Conservation (phyloP, 2,888 invertebrate species). For the Harpalus rubripes region DNA sequence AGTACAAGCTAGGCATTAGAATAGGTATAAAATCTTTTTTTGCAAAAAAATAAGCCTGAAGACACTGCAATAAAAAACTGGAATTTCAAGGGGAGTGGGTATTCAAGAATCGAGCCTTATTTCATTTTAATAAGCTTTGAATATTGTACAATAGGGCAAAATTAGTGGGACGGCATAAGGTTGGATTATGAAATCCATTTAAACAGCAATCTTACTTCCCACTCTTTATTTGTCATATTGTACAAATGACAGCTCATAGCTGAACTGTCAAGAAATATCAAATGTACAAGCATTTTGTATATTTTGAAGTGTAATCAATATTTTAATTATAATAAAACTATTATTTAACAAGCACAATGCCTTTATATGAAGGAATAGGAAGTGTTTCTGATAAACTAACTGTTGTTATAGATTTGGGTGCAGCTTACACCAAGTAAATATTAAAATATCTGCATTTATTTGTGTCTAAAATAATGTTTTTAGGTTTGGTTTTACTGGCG, state of each 20-base stretch:
- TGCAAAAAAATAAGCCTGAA: too few species aligned
- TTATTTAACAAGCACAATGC: conserved; percentile 82
- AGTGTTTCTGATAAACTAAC: conserved; percentile 90
- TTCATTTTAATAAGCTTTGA: too few species aligned
- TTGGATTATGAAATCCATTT: too few species aligned
- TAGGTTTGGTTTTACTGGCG: conserved; percentile 95
- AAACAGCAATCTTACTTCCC: too few species aligned
- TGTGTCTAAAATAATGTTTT: conserved; percentile 68
- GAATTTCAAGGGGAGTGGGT: too few species aligned
- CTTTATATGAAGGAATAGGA: conserved; percentile 88
- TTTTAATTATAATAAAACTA: conserved; percentile 76
- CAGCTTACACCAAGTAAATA: conserved; percentile 92
- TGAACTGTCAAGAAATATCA: conserved; percentile 31
- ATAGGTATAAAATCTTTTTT: too few species aligned
- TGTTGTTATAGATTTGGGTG: conserved; percentile 93
- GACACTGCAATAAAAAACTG: too few species aligned
- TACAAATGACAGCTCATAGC: neutral
- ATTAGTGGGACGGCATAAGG: too few species aligned
- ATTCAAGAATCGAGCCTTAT: too few species aligned
- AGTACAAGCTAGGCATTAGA: too few species aligned
- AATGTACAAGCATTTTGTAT: conserved; percentile 4
- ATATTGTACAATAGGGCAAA: too few species aligned
- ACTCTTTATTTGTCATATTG: too few species aligned
- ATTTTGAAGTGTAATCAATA: neutral
- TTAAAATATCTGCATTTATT: conserved; percentile 65